Base-by-base conservation (phyloP, 1,140 invertebrate genomes). In the Drosophila pachea region DNA sequence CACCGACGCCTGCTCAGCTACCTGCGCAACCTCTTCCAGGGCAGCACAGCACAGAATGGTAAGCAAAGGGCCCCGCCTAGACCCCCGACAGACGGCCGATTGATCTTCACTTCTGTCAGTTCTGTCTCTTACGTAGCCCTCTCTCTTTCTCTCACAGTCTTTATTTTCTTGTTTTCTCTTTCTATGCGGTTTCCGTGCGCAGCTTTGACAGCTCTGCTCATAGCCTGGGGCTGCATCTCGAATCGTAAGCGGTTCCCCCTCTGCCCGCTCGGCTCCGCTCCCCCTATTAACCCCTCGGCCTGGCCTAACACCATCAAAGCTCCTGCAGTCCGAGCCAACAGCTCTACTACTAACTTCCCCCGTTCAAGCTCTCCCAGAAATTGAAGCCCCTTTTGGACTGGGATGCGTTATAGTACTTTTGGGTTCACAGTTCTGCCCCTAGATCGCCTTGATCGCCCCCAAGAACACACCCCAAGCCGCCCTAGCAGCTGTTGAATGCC, bases 21-120 rank as follows among this genome's bases (percentile, higher is more conserved):
- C 76, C 55, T 89, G 67, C 81, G 84, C 33, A 88, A 69, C 62
- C 74, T 89, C 16, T 89, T 89, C 67, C 87, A 89, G 56, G 74
- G 87, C 68, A 87, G 74, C 53, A 72, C 78, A 49, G 77, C 87
- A 59, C 83, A 88, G 58, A 83, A 77, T 69, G 87, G 87, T 89
- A 89, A 89, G 87, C 63, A 64, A 53, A 38, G 59, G 40, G 33
- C n/a, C 14, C 49, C 29, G 29, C 33, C 42, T 49, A 3, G 33
- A 0, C 11, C 54, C 11, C 5, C n/a, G n/a, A n/a, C n/a, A n/a
- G n/a, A n/a, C n/a, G n/a, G n/a, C n/a, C n/a, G n/a, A n/a, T n/a
- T n/a, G n/a, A n/a, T n/a, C n/a, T n/a, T n/a, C n/a, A n/a, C n/a
- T n/a, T n/a, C n/a, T n/a, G n/a, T n/a, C n/a, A n/a, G n/a, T n/a